These are phyloP conservation scores for Hylaea fasciaria DNA, from an alignment of 2,888 invertebrate species.

Conservation along the genomic window DNA sequence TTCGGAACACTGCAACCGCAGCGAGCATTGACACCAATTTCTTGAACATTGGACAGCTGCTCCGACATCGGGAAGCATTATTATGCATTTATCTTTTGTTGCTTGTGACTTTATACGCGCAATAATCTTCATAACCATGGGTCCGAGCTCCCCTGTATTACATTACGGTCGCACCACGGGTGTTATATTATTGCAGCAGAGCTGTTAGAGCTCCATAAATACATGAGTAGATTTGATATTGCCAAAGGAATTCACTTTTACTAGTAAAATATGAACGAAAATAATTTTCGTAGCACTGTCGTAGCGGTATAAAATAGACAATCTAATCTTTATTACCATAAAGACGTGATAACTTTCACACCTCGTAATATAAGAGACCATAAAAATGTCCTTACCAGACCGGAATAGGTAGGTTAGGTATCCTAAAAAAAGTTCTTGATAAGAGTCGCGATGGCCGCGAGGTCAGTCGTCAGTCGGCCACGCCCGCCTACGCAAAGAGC, in stretches of 20 bases:
- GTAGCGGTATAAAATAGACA: constrained; percentile 23
- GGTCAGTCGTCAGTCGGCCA: constrained; percentile 62
- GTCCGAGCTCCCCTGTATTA: constrained; percentile 12
- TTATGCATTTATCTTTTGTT: constrained; percentile 46
- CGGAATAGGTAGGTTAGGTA: constrained; percentile 50
- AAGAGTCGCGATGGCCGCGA: constrained; percentile 61
- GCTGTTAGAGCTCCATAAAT: constrained; percentile 7
- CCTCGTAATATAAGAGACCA: constrained; percentile 37
- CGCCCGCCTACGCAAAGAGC: constrained; percentile 49
- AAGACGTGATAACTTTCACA: constrained; percentile 27
- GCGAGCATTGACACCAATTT: constrained; percentile 83
- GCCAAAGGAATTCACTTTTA: constrained; percentile 1
- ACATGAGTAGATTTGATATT: constrained; percentile 12
- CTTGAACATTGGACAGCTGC: constrained; percentile 70
- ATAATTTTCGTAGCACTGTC: constrained; percentile 29
- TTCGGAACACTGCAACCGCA: constrained; percentile 83
- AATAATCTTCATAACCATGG: constrained; percentile 35
- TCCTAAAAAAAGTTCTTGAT: constrained; percentile 59
- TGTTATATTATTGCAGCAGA: not conserved
- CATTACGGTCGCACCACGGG: constrained; percentile 14
- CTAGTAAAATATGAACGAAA: not conserved
- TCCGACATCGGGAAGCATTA: constrained; percentile 57
- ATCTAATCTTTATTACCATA: not conserved
- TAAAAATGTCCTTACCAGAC: constrained; percentile 44
- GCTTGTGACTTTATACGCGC: constrained; percentile 34